A percentile compares a stretch with the other conserved stretches of the same genome.
Conservation (phyloP, 2,797 vertebrate species). For the Catostomus latipinnis region DNA sequence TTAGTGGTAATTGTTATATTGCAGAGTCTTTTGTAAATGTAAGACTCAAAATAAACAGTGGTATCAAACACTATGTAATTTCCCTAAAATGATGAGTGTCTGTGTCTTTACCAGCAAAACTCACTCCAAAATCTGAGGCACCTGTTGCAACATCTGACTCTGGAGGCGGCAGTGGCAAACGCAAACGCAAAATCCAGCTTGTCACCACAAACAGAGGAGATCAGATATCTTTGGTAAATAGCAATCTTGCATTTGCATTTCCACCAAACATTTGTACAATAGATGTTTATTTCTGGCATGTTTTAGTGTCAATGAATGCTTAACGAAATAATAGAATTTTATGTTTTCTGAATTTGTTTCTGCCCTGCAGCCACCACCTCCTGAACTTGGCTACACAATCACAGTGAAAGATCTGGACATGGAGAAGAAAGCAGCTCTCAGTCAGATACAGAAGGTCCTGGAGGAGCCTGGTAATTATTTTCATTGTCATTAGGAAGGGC, state of each 20-base stretch:
- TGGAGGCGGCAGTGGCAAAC: conserved; percentile 74
- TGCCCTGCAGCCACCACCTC: conserved; percentile 84
- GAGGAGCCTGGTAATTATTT: conserved; percentile 83
- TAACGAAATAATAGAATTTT: too few relatives aligned
- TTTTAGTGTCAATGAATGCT: background rate
- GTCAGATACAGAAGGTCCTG: conserved; percentile 88
- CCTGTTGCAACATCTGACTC: conserved; percentile 58
- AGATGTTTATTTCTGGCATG: background rate
- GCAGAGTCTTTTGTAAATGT: too few relatives aligned
- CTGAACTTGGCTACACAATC: conserved; percentile 87
- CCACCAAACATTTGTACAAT: background rate
- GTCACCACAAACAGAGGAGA: conserved; percentile 80
- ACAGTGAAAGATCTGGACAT: conserved; percentile 90
- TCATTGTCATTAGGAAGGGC: background rate
- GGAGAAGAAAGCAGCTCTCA: conserved; percentile 83
- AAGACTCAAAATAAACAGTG: too few relatives aligned
- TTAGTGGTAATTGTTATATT: too few relatives aligned
- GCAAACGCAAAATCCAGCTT: conserved; percentile 87
- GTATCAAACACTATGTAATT: background rate
- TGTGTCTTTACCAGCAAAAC: conserved; percentile 68
- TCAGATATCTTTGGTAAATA: conserved; percentile 84
- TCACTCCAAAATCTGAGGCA: conserved; percentile 64
- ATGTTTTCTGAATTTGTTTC: background rate
- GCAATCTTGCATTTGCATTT: background rate
- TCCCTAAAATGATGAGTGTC: background rate